A percentile compares a stretch with the other conserved stretches of the same genome.
These are phyloP conservation scores for Squalus acanthias DNA, from an alignment of 2,797 vertebrate genomes.

Conservation along the genomic window DNA sequence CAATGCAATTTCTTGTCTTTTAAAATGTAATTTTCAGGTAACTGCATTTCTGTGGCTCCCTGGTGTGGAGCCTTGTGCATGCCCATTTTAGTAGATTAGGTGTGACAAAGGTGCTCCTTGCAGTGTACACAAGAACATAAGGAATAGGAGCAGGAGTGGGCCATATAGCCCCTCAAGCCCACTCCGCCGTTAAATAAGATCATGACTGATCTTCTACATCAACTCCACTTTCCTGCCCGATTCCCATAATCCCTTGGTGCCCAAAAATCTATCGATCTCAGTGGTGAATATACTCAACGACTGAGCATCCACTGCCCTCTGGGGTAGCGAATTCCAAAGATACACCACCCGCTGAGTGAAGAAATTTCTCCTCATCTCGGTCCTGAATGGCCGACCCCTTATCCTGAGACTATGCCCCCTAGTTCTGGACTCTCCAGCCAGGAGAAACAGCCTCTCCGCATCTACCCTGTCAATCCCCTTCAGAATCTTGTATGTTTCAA, in stretches of 20 bases:
- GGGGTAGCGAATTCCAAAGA: neutral
- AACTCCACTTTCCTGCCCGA: neutral
- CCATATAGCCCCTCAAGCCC: neutral
- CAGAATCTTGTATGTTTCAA: neutral
- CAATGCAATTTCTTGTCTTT: neutral
- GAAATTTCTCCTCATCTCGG: too few relatives aligned
- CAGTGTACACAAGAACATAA: neutral
- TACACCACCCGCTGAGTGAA: neutral
- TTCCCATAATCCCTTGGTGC: neutral
- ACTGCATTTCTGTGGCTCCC: neutral
- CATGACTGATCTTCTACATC: neutral
- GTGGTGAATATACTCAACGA: neutral
- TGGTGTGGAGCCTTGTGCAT: neutral
- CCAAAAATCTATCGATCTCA: neutral
- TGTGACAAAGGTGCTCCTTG: too few relatives aligned
- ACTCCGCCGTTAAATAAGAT: neutral
- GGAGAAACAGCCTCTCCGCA: too few relatives aligned
- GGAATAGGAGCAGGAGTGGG: neutral
- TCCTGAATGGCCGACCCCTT: neutral
- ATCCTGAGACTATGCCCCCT: neutral
- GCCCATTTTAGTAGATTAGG: too few relatives aligned
- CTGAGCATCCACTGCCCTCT: neutral
- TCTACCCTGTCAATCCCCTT: too few relatives aligned
- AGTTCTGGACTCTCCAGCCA: neutral
- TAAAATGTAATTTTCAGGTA: neutral